A percentile compares a stretch with the other conserved stretches of the same genome.
These are phyloP conservation scores for Erethizon dorsatum DNA, from an alignment of 2,797 vertebrate species.

Conservation along the genomic window DNA sequence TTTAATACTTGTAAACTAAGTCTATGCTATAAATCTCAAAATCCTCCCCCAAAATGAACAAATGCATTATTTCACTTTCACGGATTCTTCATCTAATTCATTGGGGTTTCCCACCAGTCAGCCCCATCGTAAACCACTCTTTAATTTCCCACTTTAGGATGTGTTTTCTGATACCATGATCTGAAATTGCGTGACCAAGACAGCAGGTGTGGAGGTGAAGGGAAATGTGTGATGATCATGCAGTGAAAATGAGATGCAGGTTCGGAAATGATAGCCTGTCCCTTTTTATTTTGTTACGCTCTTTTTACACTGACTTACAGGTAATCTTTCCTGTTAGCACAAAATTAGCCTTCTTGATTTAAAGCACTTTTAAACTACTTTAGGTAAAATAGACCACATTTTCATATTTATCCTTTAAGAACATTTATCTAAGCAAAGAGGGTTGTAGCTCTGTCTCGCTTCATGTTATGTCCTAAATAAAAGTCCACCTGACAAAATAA, in stretches of 20 bases:
- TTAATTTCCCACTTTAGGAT: neutral
- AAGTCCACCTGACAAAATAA: neutral
- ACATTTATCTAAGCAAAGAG: neutral
- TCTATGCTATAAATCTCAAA: neutral
- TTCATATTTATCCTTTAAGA: slow-evolving; percentile 34
- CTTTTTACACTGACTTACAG: neutral
- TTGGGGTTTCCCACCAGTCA: neutral
- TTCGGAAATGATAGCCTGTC: neutral
- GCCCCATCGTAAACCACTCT: neutral
- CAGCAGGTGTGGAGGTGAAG: neutral
- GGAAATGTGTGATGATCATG: neutral
- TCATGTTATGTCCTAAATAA: neutral
- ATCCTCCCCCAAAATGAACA: neutral
- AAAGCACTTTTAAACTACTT: neutral
- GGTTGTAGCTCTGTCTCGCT: neutral
- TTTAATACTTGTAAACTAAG: neutral
- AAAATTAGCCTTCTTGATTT: neutral
- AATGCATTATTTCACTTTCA: neutral
- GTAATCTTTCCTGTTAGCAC: neutral
- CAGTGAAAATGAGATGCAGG: neutral
- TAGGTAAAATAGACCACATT: neutral
- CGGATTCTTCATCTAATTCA: neutral
- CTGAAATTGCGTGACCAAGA: neutral
- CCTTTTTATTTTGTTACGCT: neutral
- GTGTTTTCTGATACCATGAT: neutral